Percentiles rank a stretch among this genome's conserved stretches.
Conservation (phyloP, 1,140 invertebrate genomes). For the Conus betulinus region DNA sequence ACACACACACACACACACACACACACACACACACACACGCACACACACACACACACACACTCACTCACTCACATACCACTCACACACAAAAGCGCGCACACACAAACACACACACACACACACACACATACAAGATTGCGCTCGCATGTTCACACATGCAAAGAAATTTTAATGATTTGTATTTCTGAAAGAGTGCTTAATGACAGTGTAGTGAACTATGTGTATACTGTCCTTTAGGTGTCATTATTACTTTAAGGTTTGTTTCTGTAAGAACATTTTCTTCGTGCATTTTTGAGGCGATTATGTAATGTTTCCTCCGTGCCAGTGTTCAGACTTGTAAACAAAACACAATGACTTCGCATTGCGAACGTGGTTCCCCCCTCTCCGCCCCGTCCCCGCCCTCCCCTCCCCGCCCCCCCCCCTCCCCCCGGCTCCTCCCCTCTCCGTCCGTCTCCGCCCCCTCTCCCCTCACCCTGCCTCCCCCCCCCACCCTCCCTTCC, state of each 20-base stretch:
- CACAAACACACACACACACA: neutral
- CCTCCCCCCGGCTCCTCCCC: no score
- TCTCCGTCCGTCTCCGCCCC: no score
- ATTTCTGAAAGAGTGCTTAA: no score
- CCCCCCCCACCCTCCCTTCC: no score
- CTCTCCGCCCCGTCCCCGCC: no score
- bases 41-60: constrained; percentile 28
- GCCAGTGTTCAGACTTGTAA: no score
- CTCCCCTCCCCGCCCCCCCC: no score
- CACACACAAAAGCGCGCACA: neutral
- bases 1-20: constrained; percentile 18
- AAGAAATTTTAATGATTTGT: neutral
- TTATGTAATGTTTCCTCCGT: neutral
- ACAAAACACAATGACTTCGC: no score
- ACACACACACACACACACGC: constrained; percentile 10
- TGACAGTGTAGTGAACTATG: neutral
- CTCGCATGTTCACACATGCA: neutral
- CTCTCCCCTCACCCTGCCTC: no score
- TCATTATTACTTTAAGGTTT: neutral
- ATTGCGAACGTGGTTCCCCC: no score
- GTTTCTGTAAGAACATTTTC: neutral
- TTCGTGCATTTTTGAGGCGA: neutral
- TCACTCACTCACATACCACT: neutral
- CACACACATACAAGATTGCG: neutral
- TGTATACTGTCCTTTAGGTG: neutral